These are phyloP conservation scores for Popillia japonica DNA, from an alignment of 1,140 invertebrate species.

Conservation along the genomic window DNA sequence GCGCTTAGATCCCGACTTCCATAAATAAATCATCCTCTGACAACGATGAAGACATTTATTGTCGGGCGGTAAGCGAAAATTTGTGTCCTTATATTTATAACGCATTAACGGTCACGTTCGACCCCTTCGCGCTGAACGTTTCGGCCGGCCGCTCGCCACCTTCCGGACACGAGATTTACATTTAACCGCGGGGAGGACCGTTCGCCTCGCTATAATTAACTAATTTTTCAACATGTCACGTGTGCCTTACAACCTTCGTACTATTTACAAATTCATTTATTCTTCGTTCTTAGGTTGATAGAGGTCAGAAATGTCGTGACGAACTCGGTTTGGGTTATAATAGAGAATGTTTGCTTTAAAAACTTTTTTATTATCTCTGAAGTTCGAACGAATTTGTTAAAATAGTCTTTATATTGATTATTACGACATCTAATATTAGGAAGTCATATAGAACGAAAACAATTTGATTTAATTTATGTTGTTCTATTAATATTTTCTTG, in stretches of 20 bases:
- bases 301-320: not conserved
- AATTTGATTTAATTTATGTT: too few species aligned
- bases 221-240: conserved; percentile 2
- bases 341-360: not conserved
- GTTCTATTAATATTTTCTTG: too few species aligned
- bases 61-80: conserved; percentile 1
- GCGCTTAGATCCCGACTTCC: not conserved
- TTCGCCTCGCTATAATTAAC: not conserved
- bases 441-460: too few species aligned
- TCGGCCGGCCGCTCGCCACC: not conserved
- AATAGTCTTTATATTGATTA: too few species aligned
- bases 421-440: too few species aligned
- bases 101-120: conserved; percentile 21
- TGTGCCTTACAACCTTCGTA: not conserved
- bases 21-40: conserved; percentile 13
- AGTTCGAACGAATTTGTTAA: too few species aligned
- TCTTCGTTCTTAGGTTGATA: not conserved
- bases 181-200: not conserved
- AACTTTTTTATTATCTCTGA: not conserved
- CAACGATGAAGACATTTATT: conserved; percentile 15
- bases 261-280: not conserved
- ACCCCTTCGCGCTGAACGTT: not conserved
- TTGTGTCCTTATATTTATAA: conserved; percentile 29
- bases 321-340: not conserved
- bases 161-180: conserved; percentile 5